Base-by-base conservation (phyloP, 2,797 vertebrate species). In the Neosilurus mollespiculum region DNA sequence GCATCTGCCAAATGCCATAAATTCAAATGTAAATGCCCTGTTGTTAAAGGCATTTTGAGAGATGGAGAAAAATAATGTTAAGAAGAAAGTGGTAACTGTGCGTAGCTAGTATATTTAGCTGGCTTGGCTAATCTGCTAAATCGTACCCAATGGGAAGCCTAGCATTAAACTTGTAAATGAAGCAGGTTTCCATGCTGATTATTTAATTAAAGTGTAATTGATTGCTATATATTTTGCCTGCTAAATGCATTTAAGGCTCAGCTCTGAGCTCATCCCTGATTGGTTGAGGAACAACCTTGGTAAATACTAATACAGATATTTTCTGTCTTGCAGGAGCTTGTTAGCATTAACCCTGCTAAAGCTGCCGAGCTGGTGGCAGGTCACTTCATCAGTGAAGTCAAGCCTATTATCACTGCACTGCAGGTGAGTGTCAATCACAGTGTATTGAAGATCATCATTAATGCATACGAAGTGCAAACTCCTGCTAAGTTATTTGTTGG, bases 301-400 rank as follows among this genome's bases (percentile, higher is more conserved):
- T 26, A 1, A 51, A 64, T 26, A 61, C 43, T 53, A 58, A 64
- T 64, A 20, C 37, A 37, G 22, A 54, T 71, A 58, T 62, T 37
- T 9, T 71, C 30, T 79, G 0, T 88, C 81, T 78, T 77, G 4
- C 89, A 99, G 98, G 97, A 98, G 83, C 87, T 99, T 85, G 92
- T 97, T 85, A 91, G 90, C 78, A 90, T 98, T 86, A 96, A 96
- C 89, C 95, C 97, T 0, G 92, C 90, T 82, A 99, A 96, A 91
- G 95, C 96, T 86, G 97, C 97, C 9, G 98, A 98, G 34, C 86
- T 99, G 76, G 94, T 97, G 75, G 86, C 94, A 64, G 94, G 94
- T 86, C 96, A 99, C 90, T 98, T 98, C 83, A 65, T 89, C 0
- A 92, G 93, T 26, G 93, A 97, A 86, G 92, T 98, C 58, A 92